These are phyloP conservation scores for Megalopta genalis DNA, from an alignment of 1,140 invertebrate genomes.

Conservation along the genomic window DNA sequence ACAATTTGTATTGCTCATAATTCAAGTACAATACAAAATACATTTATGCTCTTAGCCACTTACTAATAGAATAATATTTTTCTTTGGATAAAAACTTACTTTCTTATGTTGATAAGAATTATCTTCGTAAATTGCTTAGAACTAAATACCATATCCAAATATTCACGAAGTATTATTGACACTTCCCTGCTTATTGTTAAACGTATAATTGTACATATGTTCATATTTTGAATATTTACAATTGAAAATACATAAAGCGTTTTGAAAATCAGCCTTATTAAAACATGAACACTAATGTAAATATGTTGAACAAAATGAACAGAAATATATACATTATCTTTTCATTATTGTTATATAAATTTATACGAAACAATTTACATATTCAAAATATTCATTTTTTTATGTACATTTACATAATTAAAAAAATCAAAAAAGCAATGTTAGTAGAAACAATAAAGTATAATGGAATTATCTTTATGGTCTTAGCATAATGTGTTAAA, in stretches of 20 bases:
- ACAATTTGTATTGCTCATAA: background rate
- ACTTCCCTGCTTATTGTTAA: too few relatives aligned
- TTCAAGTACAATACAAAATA: background rate
- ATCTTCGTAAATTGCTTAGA: background rate
- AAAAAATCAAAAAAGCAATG: background rate
- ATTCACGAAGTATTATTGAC: too few relatives aligned
- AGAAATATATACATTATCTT: background rate
- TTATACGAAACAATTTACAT: background rate
- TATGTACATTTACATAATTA: too few relatives aligned
- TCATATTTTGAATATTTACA: background rate
- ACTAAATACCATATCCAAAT: too few relatives aligned
- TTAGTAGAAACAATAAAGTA: background rate
- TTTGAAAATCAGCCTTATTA: constrained; percentile 16
- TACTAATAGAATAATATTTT: background rate
- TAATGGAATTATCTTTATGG: background rate
- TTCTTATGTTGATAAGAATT: background rate
- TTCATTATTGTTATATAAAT: background rate
- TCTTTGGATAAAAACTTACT: background rate
- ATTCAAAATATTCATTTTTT: background rate
- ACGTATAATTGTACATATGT: background rate
- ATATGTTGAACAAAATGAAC: background rate
- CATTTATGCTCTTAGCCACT: background rate
- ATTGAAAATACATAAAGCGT: too few relatives aligned
- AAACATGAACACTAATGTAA: too few relatives aligned
- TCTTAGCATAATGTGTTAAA: background rate